Conservation (phyloP, 2,797 vertebrate genomes). For the Thunnus albacares region DNA sequence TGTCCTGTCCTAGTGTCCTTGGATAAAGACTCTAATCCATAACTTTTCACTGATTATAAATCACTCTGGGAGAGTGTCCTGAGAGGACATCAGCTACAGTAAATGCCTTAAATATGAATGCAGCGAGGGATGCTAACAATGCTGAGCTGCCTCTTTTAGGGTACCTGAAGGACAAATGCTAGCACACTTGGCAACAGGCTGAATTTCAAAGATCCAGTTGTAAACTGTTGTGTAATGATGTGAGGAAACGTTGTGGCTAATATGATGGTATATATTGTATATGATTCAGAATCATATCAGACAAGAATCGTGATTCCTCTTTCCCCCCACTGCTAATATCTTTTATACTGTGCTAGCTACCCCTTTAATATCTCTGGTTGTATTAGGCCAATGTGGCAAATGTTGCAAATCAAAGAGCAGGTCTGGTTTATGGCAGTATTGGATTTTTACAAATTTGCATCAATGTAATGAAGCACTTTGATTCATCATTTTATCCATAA, state of each 20-base stretch:
- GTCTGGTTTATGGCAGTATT: no score
- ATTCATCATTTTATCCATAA: no score
- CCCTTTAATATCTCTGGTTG: no score
- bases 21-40: slow-evolving; percentile 30
- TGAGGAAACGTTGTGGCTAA: no score
- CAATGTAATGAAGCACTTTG: no score
- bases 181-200: neutral
- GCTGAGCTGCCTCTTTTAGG: slow-evolving; percentile 10
- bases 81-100: slow-evolving; percentile 27
- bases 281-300: neutral
- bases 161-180: slow-evolving; percentile 41
- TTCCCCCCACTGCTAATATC: no score
- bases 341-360: no score
- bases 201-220: neutral
- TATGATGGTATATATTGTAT: neutral
- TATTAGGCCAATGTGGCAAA: no score
- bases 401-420: no score
- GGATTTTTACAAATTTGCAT: no score
- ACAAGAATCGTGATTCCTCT: neutral
- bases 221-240: neutral
- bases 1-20: slow-evolving; percentile 52
- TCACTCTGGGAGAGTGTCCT: slow-evolving; percentile 10
- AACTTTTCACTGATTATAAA: slow-evolving; percentile 28
- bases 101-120: slow-evolving; percentile 42
- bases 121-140: slow-evolving; percentile 18